These are phyloP conservation scores for Sipha maydis DNA, from an alignment of 2,888 invertebrate genomes.

Conservation along the genomic window DNA sequence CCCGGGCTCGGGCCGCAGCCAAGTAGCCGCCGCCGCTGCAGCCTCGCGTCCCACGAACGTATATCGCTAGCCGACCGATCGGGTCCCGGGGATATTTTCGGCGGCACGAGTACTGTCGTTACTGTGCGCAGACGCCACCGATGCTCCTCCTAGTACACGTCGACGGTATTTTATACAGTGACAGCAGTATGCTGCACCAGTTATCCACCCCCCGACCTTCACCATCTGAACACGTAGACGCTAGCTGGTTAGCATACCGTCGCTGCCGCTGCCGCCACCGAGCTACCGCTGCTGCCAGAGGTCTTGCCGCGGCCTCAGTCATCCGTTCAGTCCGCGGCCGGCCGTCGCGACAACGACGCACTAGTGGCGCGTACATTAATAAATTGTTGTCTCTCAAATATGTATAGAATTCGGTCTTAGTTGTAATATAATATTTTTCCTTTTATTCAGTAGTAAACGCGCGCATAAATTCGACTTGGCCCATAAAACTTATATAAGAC, in stretches of 20 bases:
- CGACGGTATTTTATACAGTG: conserved; percentile 21
- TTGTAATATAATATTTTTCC: too few species aligned
- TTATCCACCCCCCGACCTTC: conserved; percentile 35
- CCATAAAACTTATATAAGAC: too few species aligned
- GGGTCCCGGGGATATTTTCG: conserved; percentile 53
- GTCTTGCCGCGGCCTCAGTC: conserved; percentile 17
- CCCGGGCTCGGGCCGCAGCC: conserved; percentile 23
- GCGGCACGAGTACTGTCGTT: conserved; percentile 12
- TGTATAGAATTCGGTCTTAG: too few species aligned
- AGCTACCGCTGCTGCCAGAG: conserved; percentile 31
- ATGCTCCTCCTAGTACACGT: conserved; percentile 45
- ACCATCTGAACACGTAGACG: conserved; percentile 63
- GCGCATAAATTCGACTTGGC: too few species aligned
- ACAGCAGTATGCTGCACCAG: conserved; percentile 42
- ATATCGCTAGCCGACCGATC: conserved; percentile 27
- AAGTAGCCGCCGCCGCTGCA: conserved; percentile 1
- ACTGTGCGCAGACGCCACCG: conserved; percentile 27
- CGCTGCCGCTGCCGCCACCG: conserved; percentile 10
- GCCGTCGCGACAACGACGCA: conserved; percentile 26
- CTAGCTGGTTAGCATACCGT: conserved; percentile 39
- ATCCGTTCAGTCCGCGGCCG: conserved; percentile 45
- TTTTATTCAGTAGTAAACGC: too few species aligned
- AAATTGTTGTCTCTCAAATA: not conserved
- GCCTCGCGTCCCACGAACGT: not conserved
- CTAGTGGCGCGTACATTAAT: conserved; percentile 19